phyloP scores from a whole-genome alignment of 1,140 invertebrate species.

The Trinorchestia longiramus region DNA sequence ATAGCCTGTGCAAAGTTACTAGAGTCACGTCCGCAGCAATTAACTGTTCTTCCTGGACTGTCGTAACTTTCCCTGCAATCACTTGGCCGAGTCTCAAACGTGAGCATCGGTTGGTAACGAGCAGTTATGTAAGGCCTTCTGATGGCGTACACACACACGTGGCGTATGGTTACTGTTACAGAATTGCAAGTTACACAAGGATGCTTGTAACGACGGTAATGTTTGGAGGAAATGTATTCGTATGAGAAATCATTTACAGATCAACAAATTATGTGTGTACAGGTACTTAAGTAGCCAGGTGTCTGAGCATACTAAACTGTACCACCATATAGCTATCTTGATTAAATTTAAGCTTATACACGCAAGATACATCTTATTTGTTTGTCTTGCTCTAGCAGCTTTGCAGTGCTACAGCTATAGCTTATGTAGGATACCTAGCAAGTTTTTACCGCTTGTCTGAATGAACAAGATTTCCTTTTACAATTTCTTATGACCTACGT shows the following conservation, averaged over 20 bases:
- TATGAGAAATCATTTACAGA: neutral
- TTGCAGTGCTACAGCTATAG: neutral
- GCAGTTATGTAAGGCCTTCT: neutral
- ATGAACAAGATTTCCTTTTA: neutral
- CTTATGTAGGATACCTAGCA: neutral
- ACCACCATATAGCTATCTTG: neutral
- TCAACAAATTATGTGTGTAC: neutral
- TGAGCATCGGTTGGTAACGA: constrained; percentile 12
- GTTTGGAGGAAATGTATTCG: neutral
- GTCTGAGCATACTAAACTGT: neutral
- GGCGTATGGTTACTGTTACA: neutral
- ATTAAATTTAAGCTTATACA: neutral
- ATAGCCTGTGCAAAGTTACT: neutral
- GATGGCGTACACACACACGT: neutral
- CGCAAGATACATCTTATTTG: neutral
- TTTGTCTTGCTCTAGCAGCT: neutral
- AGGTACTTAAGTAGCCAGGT: neutral
- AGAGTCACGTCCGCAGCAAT: constrained; percentile 3
- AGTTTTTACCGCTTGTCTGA: neutral
- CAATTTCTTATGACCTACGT: neutral
- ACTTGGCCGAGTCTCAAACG: constrained; percentile 1
- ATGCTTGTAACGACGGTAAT: neutral
- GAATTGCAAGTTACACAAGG: neutral
- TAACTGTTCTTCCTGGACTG: constrained; percentile 14
- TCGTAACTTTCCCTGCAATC: constrained; percentile 36